phyloP scores from a whole-genome alignment of 1,140 invertebrate genomes.

The Argopecten irradians region DNA sequence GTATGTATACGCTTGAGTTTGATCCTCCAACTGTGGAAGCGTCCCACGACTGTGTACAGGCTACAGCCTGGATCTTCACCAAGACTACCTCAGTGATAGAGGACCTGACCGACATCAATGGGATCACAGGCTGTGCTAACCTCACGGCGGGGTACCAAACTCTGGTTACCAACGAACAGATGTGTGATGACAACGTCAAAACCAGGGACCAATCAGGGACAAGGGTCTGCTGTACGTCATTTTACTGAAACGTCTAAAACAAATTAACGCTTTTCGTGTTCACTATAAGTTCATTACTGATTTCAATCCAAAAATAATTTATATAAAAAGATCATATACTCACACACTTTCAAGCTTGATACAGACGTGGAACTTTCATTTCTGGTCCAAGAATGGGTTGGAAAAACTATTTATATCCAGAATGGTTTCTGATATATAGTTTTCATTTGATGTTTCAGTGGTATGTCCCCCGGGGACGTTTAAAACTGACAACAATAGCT shows the following conservation, averaged over 20 bases:
- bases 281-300: no score
- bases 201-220: background rate
- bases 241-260: background rate
- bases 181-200: background rate
- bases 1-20: background rate
- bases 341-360: no score
- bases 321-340: no score
- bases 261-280: no score
- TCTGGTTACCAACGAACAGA: background rate
- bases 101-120: background rate
- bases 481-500: conserved; percentile 24
- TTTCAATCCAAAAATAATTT: no score
- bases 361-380: no score
- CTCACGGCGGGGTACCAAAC: background rate
- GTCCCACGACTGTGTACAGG: background rate
- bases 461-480: conserved; percentile 48
- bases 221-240: conserved; percentile 31
- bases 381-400: no score
- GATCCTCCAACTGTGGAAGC: background rate
- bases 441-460: conserved; percentile 48
- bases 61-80: background rate
- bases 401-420: no score
- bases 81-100: conserved; percentile 9
- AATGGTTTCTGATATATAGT: no score
- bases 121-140: background rate